phyloP scores from a whole-genome alignment of 2,797 vertebrate genomes.

The Neosalanx taihuensis region DNA sequence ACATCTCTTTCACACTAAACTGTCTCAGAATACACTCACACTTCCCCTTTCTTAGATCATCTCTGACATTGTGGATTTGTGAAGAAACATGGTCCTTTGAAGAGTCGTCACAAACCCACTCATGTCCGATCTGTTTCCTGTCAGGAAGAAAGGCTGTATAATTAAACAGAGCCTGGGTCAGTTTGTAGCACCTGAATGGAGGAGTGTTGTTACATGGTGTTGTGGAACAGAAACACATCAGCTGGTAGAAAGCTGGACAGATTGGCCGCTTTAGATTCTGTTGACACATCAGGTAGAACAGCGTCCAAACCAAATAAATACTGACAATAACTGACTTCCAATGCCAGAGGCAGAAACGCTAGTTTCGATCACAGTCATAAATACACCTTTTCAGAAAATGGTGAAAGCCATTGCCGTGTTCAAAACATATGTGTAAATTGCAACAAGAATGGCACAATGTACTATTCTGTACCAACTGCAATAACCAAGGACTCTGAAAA shows the following conservation, averaged over 20 bases:
- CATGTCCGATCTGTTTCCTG: neutral
- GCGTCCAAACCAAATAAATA: constrained; percentile 23
- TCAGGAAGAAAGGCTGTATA: neutral
- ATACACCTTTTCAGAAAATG: constrained; percentile 11
- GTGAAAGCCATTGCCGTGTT: neutral
- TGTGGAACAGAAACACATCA: neutral
- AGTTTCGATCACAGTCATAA: constrained; percentile 20
- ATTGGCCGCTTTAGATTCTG: neutral
- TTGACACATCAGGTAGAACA: neutral
- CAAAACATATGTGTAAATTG: neutral
- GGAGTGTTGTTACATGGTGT: neutral
- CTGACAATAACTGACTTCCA: neutral
- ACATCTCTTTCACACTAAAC: too few species aligned
- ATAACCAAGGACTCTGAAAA: neutral
- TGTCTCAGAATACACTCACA: neutral
- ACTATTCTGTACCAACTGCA: neutral
- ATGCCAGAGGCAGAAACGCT: neutral
- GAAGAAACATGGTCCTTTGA: neutral
- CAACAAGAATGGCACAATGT: constrained; percentile 21
- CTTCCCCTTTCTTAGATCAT: neutral
- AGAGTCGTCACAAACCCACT: neutral
- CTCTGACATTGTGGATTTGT: neutral
- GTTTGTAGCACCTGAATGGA: neutral
- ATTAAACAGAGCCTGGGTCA: neutral
- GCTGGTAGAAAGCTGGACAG: neutral